Evolutionary conservation across 2,888 invertebrate species (phyloP), one percentile per base, ranked within the genome.

Genomic region (Abrostola triplasia): DNA sequence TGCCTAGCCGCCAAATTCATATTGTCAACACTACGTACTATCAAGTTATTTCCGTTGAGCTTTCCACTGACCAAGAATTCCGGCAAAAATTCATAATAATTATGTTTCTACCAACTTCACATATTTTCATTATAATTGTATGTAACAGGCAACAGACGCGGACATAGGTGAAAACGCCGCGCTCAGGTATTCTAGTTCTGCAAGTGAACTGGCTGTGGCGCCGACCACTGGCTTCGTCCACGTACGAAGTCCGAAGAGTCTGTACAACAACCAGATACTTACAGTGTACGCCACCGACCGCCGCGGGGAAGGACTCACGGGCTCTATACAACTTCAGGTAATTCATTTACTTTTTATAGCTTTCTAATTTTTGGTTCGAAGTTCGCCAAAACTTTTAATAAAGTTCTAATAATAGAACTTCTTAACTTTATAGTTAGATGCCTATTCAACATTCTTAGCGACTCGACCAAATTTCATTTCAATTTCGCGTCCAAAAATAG

Each of bases 201-300:
- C 90, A 35, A 85, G 90, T 6, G 87, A 87, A 13, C 93, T 97
- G 64, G 90, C 92, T 0, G 95, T 97, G 50, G 92, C 96, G 42
- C 92, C 95, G 0, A 82, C 87, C 24, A 95, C 95, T 5, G 97
- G 97, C 0, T 92, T 92, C 6, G 95, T 97, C 1, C 95, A 95
- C 68, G 93, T 96, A 5, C 88, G 90, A 37, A 89, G 88, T 53
- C 87, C 88, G 12, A 88, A 90, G 0, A 64, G 83, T 36, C 84
- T 95, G 40, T 88, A 92, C 59, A 75, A 92, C 40, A 79, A 90
- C 41, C 76, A 84, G 10, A 67, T 73, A 10, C 84, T 94, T 24
- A 88, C 78, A 1, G 86, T 95, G 1, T 77, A 81, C 9, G 95
- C 95, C 5, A 93, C 90, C 0, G 95, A 95, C 65, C 84, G 76